Conservation (phyloP, 2,113 vertebrate species). For the Paracanthobrama guichenoti region DNA sequence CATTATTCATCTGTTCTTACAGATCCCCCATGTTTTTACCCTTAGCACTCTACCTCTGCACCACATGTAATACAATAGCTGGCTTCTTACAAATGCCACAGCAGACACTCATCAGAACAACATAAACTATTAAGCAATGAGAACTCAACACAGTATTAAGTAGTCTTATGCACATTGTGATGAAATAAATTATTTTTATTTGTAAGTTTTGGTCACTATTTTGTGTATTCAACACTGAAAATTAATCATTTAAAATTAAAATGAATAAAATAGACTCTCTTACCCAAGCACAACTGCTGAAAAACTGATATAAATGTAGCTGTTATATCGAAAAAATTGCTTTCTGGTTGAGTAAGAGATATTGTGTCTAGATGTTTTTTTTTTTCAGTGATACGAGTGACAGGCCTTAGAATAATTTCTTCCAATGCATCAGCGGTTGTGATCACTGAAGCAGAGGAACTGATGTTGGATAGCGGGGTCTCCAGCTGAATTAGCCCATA, state of each 20-base stretch:
- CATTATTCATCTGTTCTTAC: constrained; percentile 66
- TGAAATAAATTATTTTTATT: not conserved
- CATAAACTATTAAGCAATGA: constrained; percentile 4
- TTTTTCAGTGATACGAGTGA: not conserved
- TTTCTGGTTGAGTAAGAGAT: not conserved
- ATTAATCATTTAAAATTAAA: not conserved
- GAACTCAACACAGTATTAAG: not conserved
- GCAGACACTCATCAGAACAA: constrained; percentile 1
- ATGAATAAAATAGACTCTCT: not conserved
- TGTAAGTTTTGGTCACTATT: not conserved
- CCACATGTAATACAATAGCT: constrained; percentile 45
- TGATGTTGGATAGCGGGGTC: constrained; percentile 18
- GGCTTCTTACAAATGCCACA: constrained; percentile 35
- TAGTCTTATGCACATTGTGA: not conserved
- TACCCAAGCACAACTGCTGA: not conserved
- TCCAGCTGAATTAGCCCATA: constrained; percentile 42
- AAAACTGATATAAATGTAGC: not conserved
- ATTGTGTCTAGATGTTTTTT: not conserved
- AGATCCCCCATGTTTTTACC: constrained; percentile 40
- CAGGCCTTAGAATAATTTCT: constrained; percentile 1
- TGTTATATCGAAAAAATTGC: not conserved
- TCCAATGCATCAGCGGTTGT: constrained; percentile 17
- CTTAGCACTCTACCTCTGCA: constrained; percentile 43
- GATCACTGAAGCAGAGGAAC: constrained; percentile 36
- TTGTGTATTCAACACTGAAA: not conserved